Evolutionary conservation across 2,113 vertebrate genomes (phyloP), one percentile per base, ranked within the genome.

Genomic region (Myrmophylax atrothorax): DNA sequence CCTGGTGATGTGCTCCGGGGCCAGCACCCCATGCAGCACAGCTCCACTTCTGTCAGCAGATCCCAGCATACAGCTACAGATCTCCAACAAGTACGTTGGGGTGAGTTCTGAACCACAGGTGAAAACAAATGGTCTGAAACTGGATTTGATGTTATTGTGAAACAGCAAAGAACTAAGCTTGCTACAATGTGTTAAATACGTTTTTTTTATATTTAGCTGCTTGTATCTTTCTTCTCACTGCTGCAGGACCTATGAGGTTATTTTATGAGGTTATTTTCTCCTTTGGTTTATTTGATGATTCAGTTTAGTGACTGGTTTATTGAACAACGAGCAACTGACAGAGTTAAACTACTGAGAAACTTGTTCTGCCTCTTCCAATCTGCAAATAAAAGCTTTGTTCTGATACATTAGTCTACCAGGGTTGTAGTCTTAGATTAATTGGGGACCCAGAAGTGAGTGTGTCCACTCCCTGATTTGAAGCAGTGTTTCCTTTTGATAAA

Each of bases 81-180:
- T 14, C 10, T 4, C n/a, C 52, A 31, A 10, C 44, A 24, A 52
- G n/a, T 8, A n/a, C 0, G 0, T 2, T 7, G 1, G 16, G 2
- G 3, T 37, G 8, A 10, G 8, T 49, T 84, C 77, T 15, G 52
- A 89, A 55, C 23, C 0, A 1, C 62, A 81, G 31, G 28, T 37
- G 73, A 53, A 52, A 87, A 52, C 18, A 84, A 80, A 58, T 29
- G 50, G 4, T 59, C 55, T 70, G 60, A 81, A 73, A 62, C 37
- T 37, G 29, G 18, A 3, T 56, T 86, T 60, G 24, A 4, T 80
- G 3, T 19, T 79, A 10, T 35, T 72, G 55, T 15, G 44, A 69
- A 84, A 49, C 24, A 28, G 31, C 35, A 18, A 66, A 77, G 44
- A 69, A 7, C 22, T 76, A 19, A 68, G 23, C 29, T 90, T 59